Percentiles rank a stretch among this genome's conserved stretches.
phyloP scores from a whole-genome alignment of 2,797 vertebrate species.

The Phataginus tetradactyla region DNA sequence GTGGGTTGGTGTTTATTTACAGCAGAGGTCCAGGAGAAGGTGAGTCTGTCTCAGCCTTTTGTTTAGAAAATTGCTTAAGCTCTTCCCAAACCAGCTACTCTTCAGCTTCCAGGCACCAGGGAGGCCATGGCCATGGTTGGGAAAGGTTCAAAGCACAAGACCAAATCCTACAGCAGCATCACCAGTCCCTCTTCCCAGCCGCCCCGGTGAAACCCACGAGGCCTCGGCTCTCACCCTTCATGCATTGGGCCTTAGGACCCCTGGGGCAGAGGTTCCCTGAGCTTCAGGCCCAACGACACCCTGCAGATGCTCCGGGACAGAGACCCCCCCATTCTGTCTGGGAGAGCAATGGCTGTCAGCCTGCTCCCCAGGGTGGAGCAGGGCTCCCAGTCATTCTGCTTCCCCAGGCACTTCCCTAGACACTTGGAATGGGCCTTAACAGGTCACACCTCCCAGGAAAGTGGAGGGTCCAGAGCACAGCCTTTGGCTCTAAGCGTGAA shows the following conservation, averaged over 20 bases:
- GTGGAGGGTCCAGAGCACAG: fast-evolving
- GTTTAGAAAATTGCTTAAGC: slow-evolving; percentile 18
- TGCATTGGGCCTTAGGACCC: neutral
- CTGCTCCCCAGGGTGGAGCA: neutral
- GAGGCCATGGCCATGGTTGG: neutral
- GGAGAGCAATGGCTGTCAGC: neutral
- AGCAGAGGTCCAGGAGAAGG: slow-evolving; percentile 14
- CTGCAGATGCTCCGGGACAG: neutral
- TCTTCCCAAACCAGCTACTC: slow-evolving; percentile 4
- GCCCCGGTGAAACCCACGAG: neutral
- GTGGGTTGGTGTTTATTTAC: neutral
- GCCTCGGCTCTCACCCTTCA: slow-evolving; percentile 47
- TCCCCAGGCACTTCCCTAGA: neutral
- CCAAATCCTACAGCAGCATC: fast-evolving
- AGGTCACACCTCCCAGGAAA: neutral
- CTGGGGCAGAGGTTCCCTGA: neutral
- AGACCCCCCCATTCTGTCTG: neutral
- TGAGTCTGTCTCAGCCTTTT: slow-evolving; percentile 55
- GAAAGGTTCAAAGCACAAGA: neutral
- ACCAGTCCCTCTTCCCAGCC: neutral
- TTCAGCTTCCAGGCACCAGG: slow-evolving; percentile 49
- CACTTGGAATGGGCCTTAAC: neutral
- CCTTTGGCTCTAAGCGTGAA: neutral
- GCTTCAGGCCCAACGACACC: fast-evolving
- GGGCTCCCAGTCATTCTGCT: neutral